Base-by-base conservation (phyloP, 1,140 invertebrate species). In the Neodiprion lecontei region DNA sequence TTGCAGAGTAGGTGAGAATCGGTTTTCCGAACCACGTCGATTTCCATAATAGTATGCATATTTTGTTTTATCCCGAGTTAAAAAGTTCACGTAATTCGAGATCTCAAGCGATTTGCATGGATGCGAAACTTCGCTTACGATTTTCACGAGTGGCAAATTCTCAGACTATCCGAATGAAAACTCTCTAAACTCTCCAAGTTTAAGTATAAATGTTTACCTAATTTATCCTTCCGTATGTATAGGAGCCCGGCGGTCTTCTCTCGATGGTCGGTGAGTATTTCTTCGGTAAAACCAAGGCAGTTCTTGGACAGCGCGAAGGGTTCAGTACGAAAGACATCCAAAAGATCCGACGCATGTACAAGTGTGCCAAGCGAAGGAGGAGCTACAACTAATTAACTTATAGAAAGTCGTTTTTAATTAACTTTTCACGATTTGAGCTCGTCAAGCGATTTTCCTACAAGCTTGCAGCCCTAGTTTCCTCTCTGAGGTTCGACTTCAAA, bases 311-410 rank as follows among this genome's bases (percentile, higher is more conserved):
- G 79, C 87, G 94, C 21, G 91, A 92, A 28, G 93, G 93, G 9
- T 91, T 95, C 71, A 95, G 93, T 66, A 88, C 89, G n/a, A 90
- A 89, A 0, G 94, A 96, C 80, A 90, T 95, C 12, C 90, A 90
- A 74, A 96, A 95, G 84, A 88, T 96, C n/a, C 91, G 92, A 66
- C 87, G 88, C 72, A 95, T 95, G 93, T 96, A 95, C 83, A 92
- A 91, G 72, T 95, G 94, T 81, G 89, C 88, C 79, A 91, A 91
- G 68, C 77, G 77, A 10, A 73, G 73, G 23, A 76, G 77, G 28
- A 80, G 74, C 67, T 72, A 74, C 47, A 17, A 61, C n/a, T 61
- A 40, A 5, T 40, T 40, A 40, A 40, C 1, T 40, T 40, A 40
- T 40, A 2, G 28, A 40, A 40, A 40, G 1, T 40, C 2, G 28